Evolutionary conservation across 2,113 vertebrate species (phyloP), one percentile per base, ranked within the genome.

Genomic region (Onychostruthus taczanowskii): DNA sequence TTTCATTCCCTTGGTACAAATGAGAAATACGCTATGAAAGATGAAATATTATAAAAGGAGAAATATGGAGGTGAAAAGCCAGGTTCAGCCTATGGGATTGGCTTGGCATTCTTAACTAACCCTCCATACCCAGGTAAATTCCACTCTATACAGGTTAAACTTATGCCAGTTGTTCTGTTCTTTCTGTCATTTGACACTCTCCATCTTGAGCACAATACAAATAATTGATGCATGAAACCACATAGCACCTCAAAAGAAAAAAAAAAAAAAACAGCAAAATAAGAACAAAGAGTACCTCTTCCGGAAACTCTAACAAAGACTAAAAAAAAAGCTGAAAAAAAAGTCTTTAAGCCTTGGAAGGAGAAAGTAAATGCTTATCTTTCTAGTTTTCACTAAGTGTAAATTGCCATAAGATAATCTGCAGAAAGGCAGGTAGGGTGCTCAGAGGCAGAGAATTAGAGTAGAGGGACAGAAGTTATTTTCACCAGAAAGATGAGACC

Each of bases 141-240:
- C 43, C 64, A 30, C 21, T 7, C 37, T 56, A 26, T 79, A 13
- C 62, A 84, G 88, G 61, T 82, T 96, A 93, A 95, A 89, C 26
- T 90, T 81, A 59, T 3, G 68, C 73, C 64, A 67, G 22, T 52
- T 89, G 70, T 74, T 50, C 67, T 78, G 83, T 94, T 58, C 52
- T 70, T 83, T 41, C 11, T 27, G 72, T 72, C 52, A 92, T 52
- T 88, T 83, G 76, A 94, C 44, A 28, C 77, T 80, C 11, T 2
- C 35, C 26, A 4, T 49, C 88, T 88, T 88, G 76, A 84, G 47
- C 55, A 31, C 72, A 67, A 21, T 55, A 82, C 84, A 96, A 93
- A 90, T 97, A 95, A 95, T 94, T 90, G 72, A 96, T 93, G 92
- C 13, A 18, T 86, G 88, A 88, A 94, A 83, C 72, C 27, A n/a